phyloP scores from a whole-genome alignment of 2,113 vertebrate genomes.

The Lichenostomus cassidix region DNA sequence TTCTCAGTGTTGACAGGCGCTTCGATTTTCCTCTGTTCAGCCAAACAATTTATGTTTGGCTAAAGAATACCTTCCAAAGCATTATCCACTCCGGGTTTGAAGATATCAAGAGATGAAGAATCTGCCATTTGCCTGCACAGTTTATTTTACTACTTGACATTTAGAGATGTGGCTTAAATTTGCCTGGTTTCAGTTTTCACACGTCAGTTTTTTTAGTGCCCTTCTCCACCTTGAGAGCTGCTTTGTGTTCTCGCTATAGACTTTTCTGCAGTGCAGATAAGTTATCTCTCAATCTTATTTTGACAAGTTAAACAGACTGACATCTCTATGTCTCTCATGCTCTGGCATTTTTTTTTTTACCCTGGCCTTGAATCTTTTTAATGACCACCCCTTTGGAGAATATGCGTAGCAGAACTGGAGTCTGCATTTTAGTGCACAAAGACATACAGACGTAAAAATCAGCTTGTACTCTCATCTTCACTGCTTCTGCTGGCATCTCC shows the following conservation, averaged over 20 bases:
- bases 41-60: conserved; percentile 1
- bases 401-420: neutral
- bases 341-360: neutral
- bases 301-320: conserved; percentile 26
- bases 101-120: neutral
- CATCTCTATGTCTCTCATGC: neutral
- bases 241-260: neutral
- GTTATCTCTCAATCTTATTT: neutral
- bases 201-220: neutral
- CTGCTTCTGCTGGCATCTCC: neutral
- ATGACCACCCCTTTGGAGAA: neutral
- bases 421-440: neutral
- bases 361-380: neutral
- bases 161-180: neutral
- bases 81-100: neutral
- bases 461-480: neutral
- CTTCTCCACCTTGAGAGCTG: neutral
- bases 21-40: neutral
- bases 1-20: neutral
- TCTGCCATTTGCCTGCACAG: neutral
- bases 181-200: neutral
- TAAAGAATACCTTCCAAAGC: neutral
- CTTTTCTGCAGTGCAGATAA: neutral
- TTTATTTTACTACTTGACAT: conserved; percentile 28
- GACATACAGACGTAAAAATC: neutral